Conservation (phyloP, 1,140 invertebrate genomes). For the Papilio machaon region DNA sequence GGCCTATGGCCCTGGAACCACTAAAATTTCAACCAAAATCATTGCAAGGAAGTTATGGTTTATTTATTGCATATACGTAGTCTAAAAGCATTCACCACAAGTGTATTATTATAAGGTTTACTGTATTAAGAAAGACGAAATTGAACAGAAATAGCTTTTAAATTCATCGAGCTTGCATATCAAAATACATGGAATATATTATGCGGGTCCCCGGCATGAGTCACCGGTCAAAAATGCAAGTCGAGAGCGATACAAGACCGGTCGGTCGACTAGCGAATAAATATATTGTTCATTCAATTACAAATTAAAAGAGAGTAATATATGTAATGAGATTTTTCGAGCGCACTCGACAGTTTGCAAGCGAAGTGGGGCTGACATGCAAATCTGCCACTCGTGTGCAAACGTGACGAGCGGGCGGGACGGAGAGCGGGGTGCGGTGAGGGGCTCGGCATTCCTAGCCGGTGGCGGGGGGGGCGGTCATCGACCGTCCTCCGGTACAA, state of each 20-base stretch:
- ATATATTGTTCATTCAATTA: conserved; percentile 23
- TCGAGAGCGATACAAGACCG: conserved; percentile 12
- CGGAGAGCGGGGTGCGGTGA: conserved; percentile 38
- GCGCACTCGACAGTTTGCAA: conserved; percentile 43
- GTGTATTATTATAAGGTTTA: conserved; percentile 4
- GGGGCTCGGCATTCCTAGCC: conserved; percentile 65
- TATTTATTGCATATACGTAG: background rate
- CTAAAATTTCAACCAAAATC: background rate
- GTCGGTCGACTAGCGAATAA: background rate
- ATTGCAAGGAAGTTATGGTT: background rate
- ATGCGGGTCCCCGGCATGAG: conserved; percentile 25
- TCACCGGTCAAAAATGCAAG: conserved; percentile 29
- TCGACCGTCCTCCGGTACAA: conserved; percentile 78
- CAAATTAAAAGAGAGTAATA: conserved; percentile 23
- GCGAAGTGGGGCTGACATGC: conserved; percentile 56
- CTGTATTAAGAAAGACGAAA: conserved; percentile 12
- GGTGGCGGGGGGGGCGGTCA: conserved; percentile 63
- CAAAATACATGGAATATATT: conserved; percentile 35
- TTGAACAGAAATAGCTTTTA: conserved; percentile 29
- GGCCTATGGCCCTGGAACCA: background rate
- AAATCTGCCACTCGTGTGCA: conserved; percentile 74
- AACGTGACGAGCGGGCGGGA: conserved; percentile 65
- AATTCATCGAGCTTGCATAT: conserved; percentile 34
- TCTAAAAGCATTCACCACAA: conserved; percentile 13
- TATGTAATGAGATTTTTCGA: conserved; percentile 23